Evolutionary conservation across 2,797 vertebrate species (phyloP).

Genomic region (Sitta carolinensis): DNA sequence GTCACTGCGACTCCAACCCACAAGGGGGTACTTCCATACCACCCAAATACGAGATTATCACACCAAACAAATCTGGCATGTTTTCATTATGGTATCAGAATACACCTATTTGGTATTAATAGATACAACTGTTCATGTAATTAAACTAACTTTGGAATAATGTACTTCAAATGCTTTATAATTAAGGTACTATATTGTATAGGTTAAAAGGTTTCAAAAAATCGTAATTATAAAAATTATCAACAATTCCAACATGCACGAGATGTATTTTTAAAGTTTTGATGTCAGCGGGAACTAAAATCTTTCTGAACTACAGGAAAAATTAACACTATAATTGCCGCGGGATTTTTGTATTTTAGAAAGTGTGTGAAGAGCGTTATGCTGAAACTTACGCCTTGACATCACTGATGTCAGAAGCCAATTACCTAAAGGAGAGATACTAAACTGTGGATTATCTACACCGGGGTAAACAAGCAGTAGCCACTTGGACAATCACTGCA

Average conservation of each 20-base stretch:
- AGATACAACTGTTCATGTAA: neutral
- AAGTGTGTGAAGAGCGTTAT: neutral
- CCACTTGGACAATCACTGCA: neutral
- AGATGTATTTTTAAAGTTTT: neutral
- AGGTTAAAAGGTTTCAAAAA: neutral
- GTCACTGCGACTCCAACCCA: neutral
- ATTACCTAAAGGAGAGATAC: neutral
- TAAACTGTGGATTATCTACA: neutral
- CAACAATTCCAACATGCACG: neutral
- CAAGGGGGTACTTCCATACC: neutral
- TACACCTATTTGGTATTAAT: neutral
- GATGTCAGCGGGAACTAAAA: neutral
- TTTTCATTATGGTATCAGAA: neutral
- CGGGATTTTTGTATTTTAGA: neutral
- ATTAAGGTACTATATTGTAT: neutral
- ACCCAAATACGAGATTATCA: neutral
- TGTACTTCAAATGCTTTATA: neutral
- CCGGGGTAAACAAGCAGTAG: neutral
- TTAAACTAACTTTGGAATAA: neutral
- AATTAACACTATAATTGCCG: neutral
- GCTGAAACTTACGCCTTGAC: neutral
- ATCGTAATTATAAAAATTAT: neutral
- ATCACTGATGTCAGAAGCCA: neutral
- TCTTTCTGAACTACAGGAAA: neutral
- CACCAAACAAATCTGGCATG: neutral